These are phyloP conservation scores for Nomada goodeniana DNA, from an alignment of 2,888 invertebrate species.

Conservation along the genomic window DNA sequence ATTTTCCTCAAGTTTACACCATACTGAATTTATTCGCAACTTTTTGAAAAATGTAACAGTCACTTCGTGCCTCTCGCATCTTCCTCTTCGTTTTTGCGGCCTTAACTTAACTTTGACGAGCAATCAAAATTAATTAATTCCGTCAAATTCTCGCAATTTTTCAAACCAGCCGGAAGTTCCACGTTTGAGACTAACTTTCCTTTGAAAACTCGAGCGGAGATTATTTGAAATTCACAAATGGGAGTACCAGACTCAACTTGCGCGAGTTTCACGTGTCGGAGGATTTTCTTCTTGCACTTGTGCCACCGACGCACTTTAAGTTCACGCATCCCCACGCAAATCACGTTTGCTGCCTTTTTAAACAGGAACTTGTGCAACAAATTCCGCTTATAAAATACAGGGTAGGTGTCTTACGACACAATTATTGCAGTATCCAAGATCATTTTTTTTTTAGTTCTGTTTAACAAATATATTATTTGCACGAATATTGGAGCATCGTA, in stretches of 20 bases:
- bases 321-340: conserved; percentile 9
- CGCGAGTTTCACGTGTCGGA: neutral
- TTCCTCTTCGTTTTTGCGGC: neutral
- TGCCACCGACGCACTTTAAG: neutral
- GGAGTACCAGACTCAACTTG: neutral
- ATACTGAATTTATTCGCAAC: neutral
- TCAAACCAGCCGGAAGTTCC: neutral
- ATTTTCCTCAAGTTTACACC: neutral
- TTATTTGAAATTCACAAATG: conserved; percentile 28
- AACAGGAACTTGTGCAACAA: neutral
- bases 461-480: no score
- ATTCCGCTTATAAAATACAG: conserved; percentile 8
- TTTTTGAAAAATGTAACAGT: neutral
- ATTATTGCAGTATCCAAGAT: neutral
- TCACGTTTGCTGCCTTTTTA: conserved; percentile 11
- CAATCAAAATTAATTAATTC: conserved; percentile 19
- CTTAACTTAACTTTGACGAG: conserved; percentile 1
- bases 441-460: neutral
- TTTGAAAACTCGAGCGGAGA: conserved; percentile 23
- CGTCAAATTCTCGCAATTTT: neutral
- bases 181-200: conserved; percentile 3
- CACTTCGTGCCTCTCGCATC: no score
- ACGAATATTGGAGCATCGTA: no score
- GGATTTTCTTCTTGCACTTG: conserved; percentile 16
- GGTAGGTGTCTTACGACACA: neutral